These are phyloP conservation scores for Polylopha cassiicola DNA, from an alignment of 2,888 invertebrate genomes.

Conservation along the genomic window DNA sequence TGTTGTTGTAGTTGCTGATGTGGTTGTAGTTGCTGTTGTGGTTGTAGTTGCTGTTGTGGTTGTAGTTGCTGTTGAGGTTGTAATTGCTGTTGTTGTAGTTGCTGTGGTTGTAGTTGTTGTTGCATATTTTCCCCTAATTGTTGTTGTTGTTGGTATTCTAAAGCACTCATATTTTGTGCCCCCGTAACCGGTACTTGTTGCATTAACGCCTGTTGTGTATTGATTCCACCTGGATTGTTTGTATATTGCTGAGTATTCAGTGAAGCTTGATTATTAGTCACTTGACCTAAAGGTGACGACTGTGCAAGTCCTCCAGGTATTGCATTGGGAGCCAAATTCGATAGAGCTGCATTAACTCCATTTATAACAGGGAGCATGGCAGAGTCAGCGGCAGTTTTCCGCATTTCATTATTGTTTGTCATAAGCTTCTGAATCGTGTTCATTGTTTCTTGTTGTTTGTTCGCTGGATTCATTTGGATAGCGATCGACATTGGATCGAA, in stretches of 20 bases:
- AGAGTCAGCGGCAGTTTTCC: background rate
- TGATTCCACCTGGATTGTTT: too few species aligned
- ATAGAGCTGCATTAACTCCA: slow-evolving; percentile 12
- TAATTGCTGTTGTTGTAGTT: slow-evolving; percentile 26
- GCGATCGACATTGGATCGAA: slow-evolving; percentile 71
- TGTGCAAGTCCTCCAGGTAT: slow-evolving; percentile 3
- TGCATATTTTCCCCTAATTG: slow-evolving; percentile 29
- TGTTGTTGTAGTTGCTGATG: slow-evolving; percentile 30
- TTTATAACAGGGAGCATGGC: slow-evolving; percentile 11
- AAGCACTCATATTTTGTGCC: too few species aligned
- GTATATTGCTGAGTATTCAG: too few species aligned
- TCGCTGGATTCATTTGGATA: slow-evolving; percentile 69
- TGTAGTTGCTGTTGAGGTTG: slow-evolving; percentile 31
- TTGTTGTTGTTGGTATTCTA: slow-evolving; percentile 31
- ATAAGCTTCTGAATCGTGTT: slow-evolving; percentile 52
- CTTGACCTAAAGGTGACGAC: background rate
- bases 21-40: slow-evolving; percentile 26
- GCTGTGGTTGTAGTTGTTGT: slow-evolving; percentile 26
- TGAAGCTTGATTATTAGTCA: too few species aligned
- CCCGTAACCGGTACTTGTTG: too few species aligned
- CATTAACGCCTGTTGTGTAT: too few species aligned
- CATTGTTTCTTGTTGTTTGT: slow-evolving; percentile 52
- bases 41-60: slow-evolving; percentile 26
- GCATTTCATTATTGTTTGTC: slow-evolving; percentile 32
- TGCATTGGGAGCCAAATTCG: slow-evolving; percentile 5